Base-by-base conservation (phyloP, 2,113 vertebrate species). In the Chunga burmeisteri region DNA sequence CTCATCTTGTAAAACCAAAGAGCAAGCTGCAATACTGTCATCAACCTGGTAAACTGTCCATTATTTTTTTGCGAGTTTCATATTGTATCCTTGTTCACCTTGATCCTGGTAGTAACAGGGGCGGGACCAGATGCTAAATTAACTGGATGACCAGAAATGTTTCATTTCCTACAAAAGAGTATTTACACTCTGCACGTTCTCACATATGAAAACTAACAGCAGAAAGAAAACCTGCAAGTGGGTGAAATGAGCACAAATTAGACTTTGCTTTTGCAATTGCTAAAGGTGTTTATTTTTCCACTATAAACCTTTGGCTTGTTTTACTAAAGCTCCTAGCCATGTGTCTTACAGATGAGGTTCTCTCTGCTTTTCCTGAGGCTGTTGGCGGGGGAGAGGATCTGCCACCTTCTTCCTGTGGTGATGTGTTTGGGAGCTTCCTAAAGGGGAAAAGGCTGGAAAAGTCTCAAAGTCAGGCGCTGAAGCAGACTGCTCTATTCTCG, bases 21-120 rank as follows among this genome's bases (percentile, higher is more conserved):
- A 26, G 25, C 1, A 4, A 50, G 11, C 42, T 62, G 44, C 1
- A 1, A 30, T 10, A 30, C 23, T 3, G 0, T 18, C 62, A 22
- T 18, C 29, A 7, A 10, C 42, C 36, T 16, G 15, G 23, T n/a
- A n/a, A 65, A 34, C 5, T 12, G 16, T 36, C 25, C 8, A 1
- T 36, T 13, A 3, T 7, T 25, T 75, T 49, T 71, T 52, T 47
- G 36, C 1, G 1, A 42, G 42, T 46, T 17, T 46, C 30, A 10
- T 16, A 27, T 11, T 44, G 30, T 29, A 36, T 11, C 46, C 25
- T 32, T 49, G 16, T 40, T 46, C 26, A 15, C 70, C 50, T 53
- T 50, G 53, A 72, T 50, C 59, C 59, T 40, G 40, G 16, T 55
- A 26, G 47, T 21, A 71, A 32, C 42, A 66, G 63, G 16, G 53